Conservation (phyloP, 2,888 invertebrate species). For the Penaeus monodon region DNA sequence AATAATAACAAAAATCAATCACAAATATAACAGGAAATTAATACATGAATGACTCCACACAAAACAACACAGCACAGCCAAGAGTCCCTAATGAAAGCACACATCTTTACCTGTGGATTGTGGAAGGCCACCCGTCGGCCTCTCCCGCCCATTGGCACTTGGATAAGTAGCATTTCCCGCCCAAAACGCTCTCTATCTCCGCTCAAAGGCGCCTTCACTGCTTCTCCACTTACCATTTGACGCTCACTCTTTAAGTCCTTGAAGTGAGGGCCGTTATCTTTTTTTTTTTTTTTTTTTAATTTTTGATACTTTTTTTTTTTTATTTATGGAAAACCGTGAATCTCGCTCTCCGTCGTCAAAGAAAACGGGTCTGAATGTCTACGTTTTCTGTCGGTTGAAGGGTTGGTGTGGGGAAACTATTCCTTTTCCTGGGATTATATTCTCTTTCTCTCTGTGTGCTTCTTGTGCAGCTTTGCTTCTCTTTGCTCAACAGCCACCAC, state of each 20-base stretch:
- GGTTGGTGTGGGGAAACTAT: background rate
- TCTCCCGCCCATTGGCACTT: constrained; percentile 53
- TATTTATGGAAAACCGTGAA: too few species aligned
- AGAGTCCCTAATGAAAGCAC: too few species aligned
- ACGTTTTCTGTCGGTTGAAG: constrained; percentile 31
- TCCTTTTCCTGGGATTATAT: too few species aligned
- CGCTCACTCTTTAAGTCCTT: background rate
- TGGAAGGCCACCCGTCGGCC: constrained; percentile 47
- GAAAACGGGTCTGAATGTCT: constrained; percentile 4
- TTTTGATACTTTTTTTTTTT: too few species aligned
- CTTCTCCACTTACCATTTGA: constrained; percentile 28
- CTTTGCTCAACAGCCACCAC: too few species aligned
- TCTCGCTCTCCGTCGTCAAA: constrained; percentile 25
- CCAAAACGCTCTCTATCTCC: constrained; percentile 8
- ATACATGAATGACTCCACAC: too few species aligned
- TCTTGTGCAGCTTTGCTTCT: too few species aligned
- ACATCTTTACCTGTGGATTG: constrained; percentile 23
- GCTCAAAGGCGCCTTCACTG: constrained; percentile 22
- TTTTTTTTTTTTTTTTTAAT: constrained; percentile 10
- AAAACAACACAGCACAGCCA: too few species aligned
- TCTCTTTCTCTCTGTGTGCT: too few species aligned
- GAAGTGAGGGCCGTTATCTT: constrained; percentile 8
- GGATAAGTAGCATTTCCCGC: constrained; percentile 42
- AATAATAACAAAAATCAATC: too few species aligned
- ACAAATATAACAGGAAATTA: too few species aligned